Evolutionary conservation across 2,888 invertebrate species (phyloP).

Genomic region (Apotomis capreana): DNA sequence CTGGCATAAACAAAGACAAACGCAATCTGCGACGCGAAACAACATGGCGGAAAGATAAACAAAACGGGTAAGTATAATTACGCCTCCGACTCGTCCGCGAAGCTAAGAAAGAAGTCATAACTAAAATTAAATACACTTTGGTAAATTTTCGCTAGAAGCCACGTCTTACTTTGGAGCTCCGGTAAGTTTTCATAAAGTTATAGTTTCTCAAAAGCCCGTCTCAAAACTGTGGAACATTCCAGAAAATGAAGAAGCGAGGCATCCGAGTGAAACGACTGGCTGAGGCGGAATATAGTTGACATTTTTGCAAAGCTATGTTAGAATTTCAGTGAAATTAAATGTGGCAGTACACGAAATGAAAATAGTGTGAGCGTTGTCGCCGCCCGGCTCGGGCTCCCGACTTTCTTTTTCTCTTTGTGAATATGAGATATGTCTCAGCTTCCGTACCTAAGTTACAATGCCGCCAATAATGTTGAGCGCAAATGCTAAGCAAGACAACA

Average conservation of each 20-base stretch:
- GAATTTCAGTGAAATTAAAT: conserved; percentile 84
- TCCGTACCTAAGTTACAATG: conserved; percentile 5
- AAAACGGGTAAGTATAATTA: conserved; percentile 35
- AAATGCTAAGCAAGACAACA: not conserved
- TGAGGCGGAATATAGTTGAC: conserved; percentile 83
- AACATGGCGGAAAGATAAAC: conserved; percentile 30
- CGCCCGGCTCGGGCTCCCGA: conserved; percentile 42
- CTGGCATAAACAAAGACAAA: conserved; percentile 12
- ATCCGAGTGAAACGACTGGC: conserved; percentile 77
- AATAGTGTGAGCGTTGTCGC: conserved; percentile 69
- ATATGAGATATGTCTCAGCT: conserved; percentile 23
- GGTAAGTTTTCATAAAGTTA: conserved; percentile 81
- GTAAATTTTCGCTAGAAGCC: conserved; percentile 79
- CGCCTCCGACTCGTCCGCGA: conserved; percentile 33
- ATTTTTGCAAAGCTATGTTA: conserved; percentile 83
- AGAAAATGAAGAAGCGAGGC: conserved; percentile 80
- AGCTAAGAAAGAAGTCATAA: conserved; percentile 72
- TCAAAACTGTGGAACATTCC: conserved; percentile 77
- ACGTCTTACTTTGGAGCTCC: conserved; percentile 75
- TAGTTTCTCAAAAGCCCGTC: conserved; percentile 81
- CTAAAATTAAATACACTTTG: conserved; percentile 82
- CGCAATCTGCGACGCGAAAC: not conserved
- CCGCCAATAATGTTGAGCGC: conserved; percentile 6
- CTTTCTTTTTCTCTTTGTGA: conserved; percentile 40
- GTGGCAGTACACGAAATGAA: conserved; percentile 82